Evolutionary conservation across 2,888 invertebrate genomes (phyloP).

Genomic region (Caenorhabditis virilis): DNA sequence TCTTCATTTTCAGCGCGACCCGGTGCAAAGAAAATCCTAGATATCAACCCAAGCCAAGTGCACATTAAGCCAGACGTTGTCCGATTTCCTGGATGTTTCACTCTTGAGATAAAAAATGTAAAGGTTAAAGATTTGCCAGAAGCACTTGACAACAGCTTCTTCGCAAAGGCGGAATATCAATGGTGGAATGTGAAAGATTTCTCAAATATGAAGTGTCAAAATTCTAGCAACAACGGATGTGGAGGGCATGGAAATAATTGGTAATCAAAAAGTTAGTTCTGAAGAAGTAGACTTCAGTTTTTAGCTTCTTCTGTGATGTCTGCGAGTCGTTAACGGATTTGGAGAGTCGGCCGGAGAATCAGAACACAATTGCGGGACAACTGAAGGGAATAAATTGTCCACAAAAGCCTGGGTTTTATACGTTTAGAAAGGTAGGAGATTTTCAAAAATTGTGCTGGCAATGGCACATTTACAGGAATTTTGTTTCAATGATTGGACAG

Average conservation of each 20-base stretch:
- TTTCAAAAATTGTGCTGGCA: background rate
- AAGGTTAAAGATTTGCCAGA: constrained; percentile 56
- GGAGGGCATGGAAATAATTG: constrained; percentile 68
- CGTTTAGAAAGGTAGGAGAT: constrained; percentile 57
- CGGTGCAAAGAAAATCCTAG: constrained; percentile 59
- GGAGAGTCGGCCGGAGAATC: constrained; percentile 36
- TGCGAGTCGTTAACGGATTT: constrained; percentile 64
- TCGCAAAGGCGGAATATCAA: constrained; percentile 68
- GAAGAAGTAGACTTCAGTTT: constrained; percentile 14
- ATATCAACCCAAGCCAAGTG: constrained; percentile 64
- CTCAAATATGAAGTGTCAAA: constrained; percentile 66
- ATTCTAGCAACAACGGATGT: constrained; percentile 66
- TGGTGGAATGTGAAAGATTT: constrained; percentile 68
- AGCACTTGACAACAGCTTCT: constrained; percentile 64
- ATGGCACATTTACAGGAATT: constrained; percentile 50
- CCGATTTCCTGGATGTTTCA: constrained; percentile 68
- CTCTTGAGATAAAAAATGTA: constrained; percentile 65
- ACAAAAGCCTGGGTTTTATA: constrained; percentile 60
- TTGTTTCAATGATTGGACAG: constrained; percentile 68
- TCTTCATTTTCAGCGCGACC: constrained; percentile 64
- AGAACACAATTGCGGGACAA: constrained; percentile 49
- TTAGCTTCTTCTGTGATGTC: constrained; percentile 68
- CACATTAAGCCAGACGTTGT: constrained; percentile 65
- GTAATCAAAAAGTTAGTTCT: constrained; percentile 31
- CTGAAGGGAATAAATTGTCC: constrained; percentile 66